Base-by-base conservation (phyloP, 1,140 invertebrate genomes). In the Cataglyphis hispanica region DNA sequence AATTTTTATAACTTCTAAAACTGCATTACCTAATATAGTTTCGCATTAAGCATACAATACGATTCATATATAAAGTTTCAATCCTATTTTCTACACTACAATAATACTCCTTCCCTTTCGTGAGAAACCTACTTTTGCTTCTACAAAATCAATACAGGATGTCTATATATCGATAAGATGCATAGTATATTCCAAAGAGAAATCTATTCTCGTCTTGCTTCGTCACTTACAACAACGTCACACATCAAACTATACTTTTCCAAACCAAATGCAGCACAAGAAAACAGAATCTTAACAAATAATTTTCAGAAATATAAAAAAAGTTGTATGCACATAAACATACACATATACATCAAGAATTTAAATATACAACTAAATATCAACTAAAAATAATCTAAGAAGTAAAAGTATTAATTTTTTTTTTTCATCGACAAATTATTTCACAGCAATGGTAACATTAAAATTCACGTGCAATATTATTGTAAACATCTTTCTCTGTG, bases 141-240 rank as follows among this genome's bases (percentile, higher is more conserved):
- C 74, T 46, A 64, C 7, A 34, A 80, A 85, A 85, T 85, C 84
- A 67, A 85, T 85, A 81, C 43, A 46, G 16, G 46, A 27, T 43
- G 67, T 58, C 61, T 80, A 43, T 83, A 83, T 61, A 74, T 83
- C 67, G 53, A 83, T 72, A 83, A 69, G 66, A 3, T 37, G 78
- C 63, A 80, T 53, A 78, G 27, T 74, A 83, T 72, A 46, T 74
- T 83, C 56, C 11, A 40, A 46, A 83, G 67, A 77, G 58, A 63
- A 11, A 85, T 81, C 84, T 85, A 85, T 85, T 85, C 63, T 85
- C 34, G 61, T 78, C 34, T 84, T 22, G 58, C 61, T 67, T 80
- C 75, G 56, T 85, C 19, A 66, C 63, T 72, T 31, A 22, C 7
- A 25, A 22, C 7, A 25, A 60, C 67, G 78, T 83, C 78, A 74